Conservation (phyloP, 2,113 vertebrate genomes). For the Macrotus californicus region DNA sequence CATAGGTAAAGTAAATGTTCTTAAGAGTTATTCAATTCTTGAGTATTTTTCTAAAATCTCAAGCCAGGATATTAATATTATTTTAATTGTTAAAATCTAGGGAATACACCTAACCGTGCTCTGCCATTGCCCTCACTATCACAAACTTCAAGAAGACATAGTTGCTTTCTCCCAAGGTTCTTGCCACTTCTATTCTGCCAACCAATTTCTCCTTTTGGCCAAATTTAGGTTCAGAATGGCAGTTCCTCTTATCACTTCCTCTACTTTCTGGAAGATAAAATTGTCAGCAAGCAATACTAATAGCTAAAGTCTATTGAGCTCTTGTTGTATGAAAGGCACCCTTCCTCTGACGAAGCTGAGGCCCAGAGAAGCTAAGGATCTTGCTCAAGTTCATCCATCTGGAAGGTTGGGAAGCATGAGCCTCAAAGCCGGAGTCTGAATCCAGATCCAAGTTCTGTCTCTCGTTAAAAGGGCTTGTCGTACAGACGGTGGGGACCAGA, state of each 20-base stretch:
- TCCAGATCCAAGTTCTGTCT: not conserved
- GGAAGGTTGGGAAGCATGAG: not conserved
- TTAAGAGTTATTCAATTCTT: not conserved
- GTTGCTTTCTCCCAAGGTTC: constrained; percentile 55
- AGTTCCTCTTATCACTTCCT: constrained; percentile 69
- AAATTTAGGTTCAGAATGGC: constrained; percentile 54
- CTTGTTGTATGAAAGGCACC: not conserved
- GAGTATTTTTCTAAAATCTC: not conserved
- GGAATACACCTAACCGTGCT: not conserved
- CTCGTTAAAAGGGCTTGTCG: too few relatives aligned
- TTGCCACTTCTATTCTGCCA: constrained; percentile 61
- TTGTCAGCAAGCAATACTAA: constrained; percentile 48
- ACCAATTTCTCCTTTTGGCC: constrained; percentile 66
- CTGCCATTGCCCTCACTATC: not conserved
- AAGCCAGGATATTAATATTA: not conserved
- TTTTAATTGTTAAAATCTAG: not conserved
- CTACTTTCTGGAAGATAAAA: constrained; percentile 51
- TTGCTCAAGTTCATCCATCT: not conserved
- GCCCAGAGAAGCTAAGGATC: not conserved
- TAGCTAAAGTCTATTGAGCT: not conserved
- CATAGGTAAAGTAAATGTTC: not conserved
- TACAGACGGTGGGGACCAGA: not conserved
- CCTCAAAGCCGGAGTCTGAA: not conserved
- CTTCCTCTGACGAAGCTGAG: not conserved
- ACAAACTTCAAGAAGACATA: not conserved